Evolutionary conservation across 1,140 invertebrate species (phyloP), one percentile per base, ranked within the genome.

Genomic region (Hestina assimilis): DNA sequence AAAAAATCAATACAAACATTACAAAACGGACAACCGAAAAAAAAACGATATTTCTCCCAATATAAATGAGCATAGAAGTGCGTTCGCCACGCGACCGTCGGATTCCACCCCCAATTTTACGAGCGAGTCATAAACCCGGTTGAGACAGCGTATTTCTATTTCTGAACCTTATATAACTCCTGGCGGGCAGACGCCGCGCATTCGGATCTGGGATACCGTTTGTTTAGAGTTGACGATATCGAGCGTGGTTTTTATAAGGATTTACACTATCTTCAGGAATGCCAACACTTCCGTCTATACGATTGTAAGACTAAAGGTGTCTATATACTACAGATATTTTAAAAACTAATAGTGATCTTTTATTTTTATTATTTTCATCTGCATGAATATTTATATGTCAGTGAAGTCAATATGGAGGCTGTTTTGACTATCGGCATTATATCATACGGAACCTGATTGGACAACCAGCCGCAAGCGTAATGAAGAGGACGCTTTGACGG

Each of bases 91-190:
- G 40, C 20, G 15, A 41, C 23, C 59, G 31, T 14, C 28, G 20
- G 40, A 52, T 38, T 29, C 31, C 48, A 38, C 48, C 11, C 17
- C 40, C n/a, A n/a, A 42, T 70, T 75, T 78, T 78, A 78, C 64
- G 70, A 74, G 60, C 62, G 51, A 15, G 59, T 67, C 70, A 66
- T 79, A 79, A 78, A 79, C 40, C 62, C 61, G 67, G 67, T 50
- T 31, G 46, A 71, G 58, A 70, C 65, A 67, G 31, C 62, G 68
- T 57, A 67, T 61, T 71, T 69, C 75, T 79, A 79, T 79, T 79
- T 79, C 68, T 79, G 75, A 75, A 68, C 53, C 74, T 79, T 79
- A 79, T 69, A 74, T 75, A 74, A 78, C 69, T 55, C 48, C 48
- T 31, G 41, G 45, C 15, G n/a, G 17, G 20, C 21, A 43, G 21